These are phyloP conservation scores for Pyrgus malvae DNA, from an alignment of 2,888 invertebrate genomes.

Conservation along the genomic window DNA sequence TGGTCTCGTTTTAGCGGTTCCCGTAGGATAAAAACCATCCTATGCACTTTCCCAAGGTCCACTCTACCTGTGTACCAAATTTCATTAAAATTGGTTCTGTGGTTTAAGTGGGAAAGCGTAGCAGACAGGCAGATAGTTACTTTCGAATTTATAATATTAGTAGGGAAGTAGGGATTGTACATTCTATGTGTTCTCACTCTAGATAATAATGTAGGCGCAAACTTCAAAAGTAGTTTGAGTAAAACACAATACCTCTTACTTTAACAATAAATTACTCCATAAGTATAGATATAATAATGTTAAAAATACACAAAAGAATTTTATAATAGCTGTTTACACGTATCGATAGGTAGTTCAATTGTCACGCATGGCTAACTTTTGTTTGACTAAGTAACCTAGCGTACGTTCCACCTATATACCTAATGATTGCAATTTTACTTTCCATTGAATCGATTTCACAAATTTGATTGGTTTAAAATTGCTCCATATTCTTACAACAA, in stretches of 20 bases:
- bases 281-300: neutral
- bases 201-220: too few species aligned
- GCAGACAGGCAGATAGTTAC: too few species aligned
- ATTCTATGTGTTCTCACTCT: too few species aligned
- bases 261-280: too few species aligned
- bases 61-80: too few species aligned
- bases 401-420: neutral
- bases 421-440: slow-evolving; percentile 15
- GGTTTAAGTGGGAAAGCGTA: too few species aligned
- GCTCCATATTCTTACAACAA: slow-evolving; percentile 18
- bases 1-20: too few species aligned
- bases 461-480: slow-evolving; percentile 22
- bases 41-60: too few species aligned
- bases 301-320: neutral
- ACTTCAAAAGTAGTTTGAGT: neutral
- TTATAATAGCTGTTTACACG: neutral
- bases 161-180: too few species aligned
- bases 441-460: slow-evolving; percentile 22
- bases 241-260: neutral
- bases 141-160: too few species aligned
- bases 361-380: slow-evolving; percentile 20
- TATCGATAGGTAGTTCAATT: neutral
- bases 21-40: too few species aligned
- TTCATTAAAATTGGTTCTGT: too few species aligned
- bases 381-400: slow-evolving; percentile 10